Base-by-base conservation (phyloP, 2,797 vertebrate genomes). In the Rhinatrema bivittatum region DNA sequence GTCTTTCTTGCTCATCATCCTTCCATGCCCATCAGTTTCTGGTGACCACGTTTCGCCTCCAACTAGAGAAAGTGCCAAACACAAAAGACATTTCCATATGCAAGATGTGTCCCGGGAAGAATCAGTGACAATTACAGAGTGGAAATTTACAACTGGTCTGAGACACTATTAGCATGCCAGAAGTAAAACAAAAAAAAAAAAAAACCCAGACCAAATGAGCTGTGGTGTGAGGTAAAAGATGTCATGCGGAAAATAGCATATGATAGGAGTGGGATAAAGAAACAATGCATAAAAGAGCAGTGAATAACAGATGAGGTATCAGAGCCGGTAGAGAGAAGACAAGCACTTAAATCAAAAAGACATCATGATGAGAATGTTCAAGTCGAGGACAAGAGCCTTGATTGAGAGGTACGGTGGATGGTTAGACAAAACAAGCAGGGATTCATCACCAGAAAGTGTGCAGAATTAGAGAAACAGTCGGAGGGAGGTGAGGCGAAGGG, bases 291-390 rank as follows among this genome's bases (percentile, higher is more conserved):
- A 53, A 51, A 20, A 5, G 46, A 48, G 57, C 46, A 47, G 50
- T 17, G 12, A 50, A 58, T 66, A 36, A 62, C 60, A 67, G 55
- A 70, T 52, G 57, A 60, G 38, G 32, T 35, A 56, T 56, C 50
- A 65, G 69, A 44, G 47, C 56, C 46, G 39, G 53, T 10, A 0
- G 66, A 56, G 42, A 60, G 57, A 52, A 64, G 54, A 60, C 33
- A 56, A 54, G 51, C 44, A 50, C 54, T 62, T 72, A 70, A 72
- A 68, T 71, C 69, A 77, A 68, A 72, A 56, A 46, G 63, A 65
- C 60, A 60, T 70, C 50, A 57, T 53, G 60, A 60, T 56, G 71
- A 71, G 69, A 31, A 41, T 25, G 35, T 46, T 53, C 52, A 64
- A 68, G 62, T 39, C 32, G 25, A 70, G 58, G 57, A 61, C 46